Percentiles rank a stretch among this genome's conserved stretches.
Evolutionary conservation across 2,797 vertebrate genomes (phyloP).

Genomic region (Myiotriccus ornatus): DNA sequence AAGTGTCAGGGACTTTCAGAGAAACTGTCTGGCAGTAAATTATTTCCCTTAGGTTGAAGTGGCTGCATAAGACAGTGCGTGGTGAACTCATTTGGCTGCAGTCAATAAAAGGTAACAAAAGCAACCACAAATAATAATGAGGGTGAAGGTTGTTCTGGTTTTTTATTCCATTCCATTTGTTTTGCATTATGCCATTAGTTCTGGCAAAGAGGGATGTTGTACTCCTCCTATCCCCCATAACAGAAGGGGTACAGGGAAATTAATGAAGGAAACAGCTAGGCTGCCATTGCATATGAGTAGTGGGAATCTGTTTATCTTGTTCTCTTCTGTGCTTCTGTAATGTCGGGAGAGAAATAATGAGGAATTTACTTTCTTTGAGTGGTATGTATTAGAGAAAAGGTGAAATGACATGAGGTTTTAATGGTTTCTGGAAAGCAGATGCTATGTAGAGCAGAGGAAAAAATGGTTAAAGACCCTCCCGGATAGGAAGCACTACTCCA

Average conservation of each 20-base stretch:
- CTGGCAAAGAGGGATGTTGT: not conserved
- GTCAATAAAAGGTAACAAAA: not conserved
- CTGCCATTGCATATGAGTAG: not conserved
- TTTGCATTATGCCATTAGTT: not conserved
- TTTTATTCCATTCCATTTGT: not conserved
- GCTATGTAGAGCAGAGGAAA: not conserved
- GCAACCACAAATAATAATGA: not conserved
- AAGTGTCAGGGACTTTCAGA: not conserved
- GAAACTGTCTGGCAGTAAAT: not conserved
- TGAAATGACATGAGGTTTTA: not conserved
- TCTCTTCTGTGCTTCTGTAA: not conserved
- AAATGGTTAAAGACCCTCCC: not conserved
- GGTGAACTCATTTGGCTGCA: not conserved
- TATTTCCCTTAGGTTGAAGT: not conserved
- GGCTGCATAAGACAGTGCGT: not conserved
- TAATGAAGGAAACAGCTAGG: not conserved
- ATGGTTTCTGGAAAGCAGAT: not conserved
- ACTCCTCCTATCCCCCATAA: not conserved
- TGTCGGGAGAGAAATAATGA: not conserved
- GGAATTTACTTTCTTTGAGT: not conserved
- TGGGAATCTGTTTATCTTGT: not conserved
- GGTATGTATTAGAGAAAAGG: not conserved
- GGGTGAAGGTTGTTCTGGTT: not conserved
- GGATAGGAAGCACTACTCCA: not conserved
- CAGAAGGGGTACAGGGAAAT: not conserved